These are phyloP conservation scores for Calyptomena viridis DNA, from an alignment of 2,113 vertebrate species.

Conservation along the genomic window DNA sequence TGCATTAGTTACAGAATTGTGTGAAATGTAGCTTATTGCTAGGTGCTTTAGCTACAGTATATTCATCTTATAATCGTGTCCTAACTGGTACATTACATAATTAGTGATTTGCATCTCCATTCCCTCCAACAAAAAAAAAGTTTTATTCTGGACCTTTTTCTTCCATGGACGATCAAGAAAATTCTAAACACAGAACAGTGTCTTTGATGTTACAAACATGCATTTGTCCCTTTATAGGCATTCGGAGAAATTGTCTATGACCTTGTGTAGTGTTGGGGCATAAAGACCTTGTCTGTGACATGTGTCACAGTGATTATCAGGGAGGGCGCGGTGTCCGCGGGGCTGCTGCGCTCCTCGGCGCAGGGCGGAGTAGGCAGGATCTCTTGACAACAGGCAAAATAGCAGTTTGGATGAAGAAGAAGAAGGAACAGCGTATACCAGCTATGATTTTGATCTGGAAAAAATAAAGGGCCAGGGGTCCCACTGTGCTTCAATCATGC, in stretches of 20 bases:
- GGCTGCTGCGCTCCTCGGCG: fast-evolving
- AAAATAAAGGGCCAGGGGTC: neutral
- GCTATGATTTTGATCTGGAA: neutral
- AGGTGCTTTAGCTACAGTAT: neutral
- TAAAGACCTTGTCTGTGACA: neutral
- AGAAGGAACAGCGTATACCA: neutral
- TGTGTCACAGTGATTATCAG: fast-evolving
- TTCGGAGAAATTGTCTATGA: neutral
- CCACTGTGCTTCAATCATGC: neutral
- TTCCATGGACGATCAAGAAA: neutral
- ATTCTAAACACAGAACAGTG: neutral
- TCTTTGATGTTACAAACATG: neutral
- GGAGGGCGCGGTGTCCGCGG: neutral
- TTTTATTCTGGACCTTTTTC: neutral
- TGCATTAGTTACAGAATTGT: conserved; percentile 29
- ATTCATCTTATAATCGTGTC: neutral
- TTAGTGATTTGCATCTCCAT: neutral
- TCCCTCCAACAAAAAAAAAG: neutral
- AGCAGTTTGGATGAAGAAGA: neutral
- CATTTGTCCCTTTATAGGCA: neutral
- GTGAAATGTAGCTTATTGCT: conserved; percentile 28
- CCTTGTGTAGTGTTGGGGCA: fast-evolving
- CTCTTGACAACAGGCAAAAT: neutral
- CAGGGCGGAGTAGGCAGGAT: fast-evolving
- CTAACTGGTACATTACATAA: neutral